phyloP scores from a whole-genome alignment of 1,140 invertebrate genomes.

The Drosophila subobscura region DNA sequence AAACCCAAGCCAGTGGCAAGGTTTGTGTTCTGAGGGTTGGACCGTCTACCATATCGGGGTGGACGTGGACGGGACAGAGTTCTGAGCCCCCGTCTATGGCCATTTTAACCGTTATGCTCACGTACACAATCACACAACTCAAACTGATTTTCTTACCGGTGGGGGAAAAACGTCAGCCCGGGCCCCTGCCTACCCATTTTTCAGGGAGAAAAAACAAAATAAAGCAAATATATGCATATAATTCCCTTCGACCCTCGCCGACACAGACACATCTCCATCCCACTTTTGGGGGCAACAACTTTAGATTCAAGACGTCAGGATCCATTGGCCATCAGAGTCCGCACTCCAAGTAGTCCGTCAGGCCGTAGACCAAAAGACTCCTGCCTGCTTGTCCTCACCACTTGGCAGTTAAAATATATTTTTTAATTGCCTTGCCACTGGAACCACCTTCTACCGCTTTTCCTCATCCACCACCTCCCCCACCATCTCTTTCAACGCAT shows the following conservation, averaged over 20 bases:
- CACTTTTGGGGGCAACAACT: slow-evolving; percentile 18
- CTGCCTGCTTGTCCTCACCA: slow-evolving; percentile 8
- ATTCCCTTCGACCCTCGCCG: slow-evolving; percentile 23
- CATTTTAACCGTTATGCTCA: slow-evolving; percentile 77
- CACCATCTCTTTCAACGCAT: slow-evolving; percentile 34
- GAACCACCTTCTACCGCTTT: slow-evolving; percentile 7
- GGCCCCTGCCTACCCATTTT: too few relatives aligned
- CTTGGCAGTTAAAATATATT: slow-evolving; percentile 78
- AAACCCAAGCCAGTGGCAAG: not conserved
- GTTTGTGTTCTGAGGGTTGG: slow-evolving; percentile 6
- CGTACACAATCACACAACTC: slow-evolving; percentile 81
- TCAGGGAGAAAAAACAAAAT: too few relatives aligned
- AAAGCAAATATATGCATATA: slow-evolving; percentile 59
- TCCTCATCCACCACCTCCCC: slow-evolving; percentile 2
- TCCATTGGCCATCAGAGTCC: too few relatives aligned
- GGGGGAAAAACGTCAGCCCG: slow-evolving; percentile 1
- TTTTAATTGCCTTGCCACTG: slow-evolving; percentile 72
- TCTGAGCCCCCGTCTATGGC: slow-evolving; percentile 14
- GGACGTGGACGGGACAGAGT: slow-evolving; percentile 1
- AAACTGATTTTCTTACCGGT: slow-evolving; percentile 59
- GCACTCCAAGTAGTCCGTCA: slow-evolving; percentile 37
- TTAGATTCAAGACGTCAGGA: slow-evolving; percentile 27
- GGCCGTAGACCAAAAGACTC: not conserved
- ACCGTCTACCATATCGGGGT: slow-evolving; percentile 12
- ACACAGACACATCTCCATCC: not conserved